Conservation (phyloP, 2,888 invertebrate species). For the Eupithecia dodoneata region DNA sequence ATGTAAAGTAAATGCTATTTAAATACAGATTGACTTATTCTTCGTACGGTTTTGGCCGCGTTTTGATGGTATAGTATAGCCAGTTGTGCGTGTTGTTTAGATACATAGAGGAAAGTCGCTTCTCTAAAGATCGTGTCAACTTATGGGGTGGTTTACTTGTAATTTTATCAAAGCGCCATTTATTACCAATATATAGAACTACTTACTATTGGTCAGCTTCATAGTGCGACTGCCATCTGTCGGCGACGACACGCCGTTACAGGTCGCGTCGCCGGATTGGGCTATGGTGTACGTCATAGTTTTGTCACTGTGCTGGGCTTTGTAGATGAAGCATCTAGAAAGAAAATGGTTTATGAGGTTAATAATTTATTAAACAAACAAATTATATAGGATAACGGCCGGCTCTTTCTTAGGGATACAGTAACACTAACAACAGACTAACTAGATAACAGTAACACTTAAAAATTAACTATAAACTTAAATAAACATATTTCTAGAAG, state of each 20-base stretch:
- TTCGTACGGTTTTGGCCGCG: no score
- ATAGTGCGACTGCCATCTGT: slow-evolving; percentile 91
- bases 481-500: no score
- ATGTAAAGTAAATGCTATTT: no score
- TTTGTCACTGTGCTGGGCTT: slow-evolving; percentile 79
- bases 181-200: neutral
- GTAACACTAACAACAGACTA: no score
- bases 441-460: no score
- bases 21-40: no score
- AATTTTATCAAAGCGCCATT: neutral
- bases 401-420: no score
- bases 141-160: neutral
- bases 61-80: neutral
- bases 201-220: slow-evolving; percentile 89
- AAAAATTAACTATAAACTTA: no score
- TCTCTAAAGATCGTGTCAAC: no score
- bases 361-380: neutral
- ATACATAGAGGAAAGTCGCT: no score
- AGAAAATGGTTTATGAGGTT: neutral
- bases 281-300: slow-evolving; percentile 87
- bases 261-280: slow-evolving; percentile 92
- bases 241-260: slow-evolving; percentile 89
- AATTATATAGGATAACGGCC: no score
- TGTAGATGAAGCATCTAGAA: slow-evolving; percentile 91
- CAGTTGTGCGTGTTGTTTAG: no score